Conservation (phyloP, 2,113 vertebrate species). For the Paratilapia polleni region DNA sequence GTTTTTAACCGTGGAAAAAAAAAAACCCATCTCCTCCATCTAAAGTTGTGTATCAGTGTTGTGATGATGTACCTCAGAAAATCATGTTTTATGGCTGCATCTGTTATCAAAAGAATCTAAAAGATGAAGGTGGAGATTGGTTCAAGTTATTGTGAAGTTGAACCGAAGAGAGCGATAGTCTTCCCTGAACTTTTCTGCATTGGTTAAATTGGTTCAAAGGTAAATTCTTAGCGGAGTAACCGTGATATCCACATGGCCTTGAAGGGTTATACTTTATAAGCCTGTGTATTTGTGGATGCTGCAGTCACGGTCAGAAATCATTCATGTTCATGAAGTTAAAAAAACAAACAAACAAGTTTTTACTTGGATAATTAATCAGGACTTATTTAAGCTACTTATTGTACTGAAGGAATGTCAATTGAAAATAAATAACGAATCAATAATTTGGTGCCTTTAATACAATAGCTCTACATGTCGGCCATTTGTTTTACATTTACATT, state of each 20-base stretch:
- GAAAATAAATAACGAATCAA: background rate
- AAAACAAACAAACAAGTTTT: background rate
- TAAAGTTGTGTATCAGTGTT: conserved; percentile 2
- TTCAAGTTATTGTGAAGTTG: conserved; percentile 1
- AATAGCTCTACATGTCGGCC: background rate
- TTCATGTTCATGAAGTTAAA: background rate
- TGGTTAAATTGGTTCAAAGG: background rate
- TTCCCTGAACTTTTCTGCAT: background rate
- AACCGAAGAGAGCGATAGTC: background rate
- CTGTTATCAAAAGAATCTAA: background rate
- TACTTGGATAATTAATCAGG: background rate
- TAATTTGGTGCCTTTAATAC: conserved; percentile 61
- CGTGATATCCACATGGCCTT: background rate
- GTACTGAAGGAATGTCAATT: conserved; percentile 9
- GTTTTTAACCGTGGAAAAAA: background rate
- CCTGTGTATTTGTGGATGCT: background rate
- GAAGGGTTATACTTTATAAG: background rate
- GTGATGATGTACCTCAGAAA: background rate
- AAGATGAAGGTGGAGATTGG: background rate
- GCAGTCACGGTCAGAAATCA: background rate
- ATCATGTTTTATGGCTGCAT: background rate
- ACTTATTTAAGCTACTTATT: conserved; percentile 1
- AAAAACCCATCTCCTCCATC: background rate
- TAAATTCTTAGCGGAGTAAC: background rate
- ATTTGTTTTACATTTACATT: conserved; percentile 23